Conservation (phyloP, 2,888 invertebrate species). For the Margaritifera margaritifera region DNA sequence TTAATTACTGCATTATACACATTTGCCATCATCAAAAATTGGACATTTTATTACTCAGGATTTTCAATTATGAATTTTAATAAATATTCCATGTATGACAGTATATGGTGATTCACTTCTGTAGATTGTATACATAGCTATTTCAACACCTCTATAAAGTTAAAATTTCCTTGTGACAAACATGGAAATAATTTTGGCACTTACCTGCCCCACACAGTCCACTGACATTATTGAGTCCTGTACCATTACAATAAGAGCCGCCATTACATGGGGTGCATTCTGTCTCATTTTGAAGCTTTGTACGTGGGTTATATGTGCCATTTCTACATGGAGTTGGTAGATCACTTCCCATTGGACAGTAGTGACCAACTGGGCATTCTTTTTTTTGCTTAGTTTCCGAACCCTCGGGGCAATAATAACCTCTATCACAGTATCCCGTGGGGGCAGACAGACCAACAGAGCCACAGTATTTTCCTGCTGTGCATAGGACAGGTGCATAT, state of each 20-base stretch:
- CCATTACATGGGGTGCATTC: slow-evolving; percentile 60
- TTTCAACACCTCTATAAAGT: too few species aligned
- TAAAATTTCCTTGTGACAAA: too few species aligned
- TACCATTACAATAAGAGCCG: slow-evolving; percentile 64
- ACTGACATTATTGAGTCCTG: slow-evolving; percentile 50
- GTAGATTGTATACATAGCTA: not conserved
- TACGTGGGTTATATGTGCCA: slow-evolving; percentile 62
- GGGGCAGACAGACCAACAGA: slow-evolving; percentile 54
- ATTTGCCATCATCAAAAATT: too few species aligned
- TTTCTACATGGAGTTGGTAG: slow-evolving; percentile 62
- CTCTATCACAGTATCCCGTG: slow-evolving; percentile 58
- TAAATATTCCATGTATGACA: not conserved
- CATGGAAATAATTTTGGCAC: not conserved
- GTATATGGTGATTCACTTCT: not conserved
- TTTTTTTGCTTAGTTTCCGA: slow-evolving; percentile 45
- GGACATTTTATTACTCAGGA: too few species aligned
- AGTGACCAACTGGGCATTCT: slow-evolving; percentile 58
- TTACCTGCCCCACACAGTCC: slow-evolving; percentile 59
- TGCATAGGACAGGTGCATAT: slow-evolving; percentile 54
- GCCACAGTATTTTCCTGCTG: slow-evolving; percentile 66
- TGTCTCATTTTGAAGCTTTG: slow-evolving; percentile 30
- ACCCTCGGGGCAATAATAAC: slow-evolving; percentile 62
- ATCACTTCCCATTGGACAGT: slow-evolving; percentile 57
- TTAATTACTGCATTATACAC: too few species aligned
- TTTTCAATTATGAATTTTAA: too few species aligned